Evolutionary conservation across 2,797 vertebrate species (phyloP), one percentile per base, ranked within the genome.

Genomic region (Siniperca obscura): DNA sequence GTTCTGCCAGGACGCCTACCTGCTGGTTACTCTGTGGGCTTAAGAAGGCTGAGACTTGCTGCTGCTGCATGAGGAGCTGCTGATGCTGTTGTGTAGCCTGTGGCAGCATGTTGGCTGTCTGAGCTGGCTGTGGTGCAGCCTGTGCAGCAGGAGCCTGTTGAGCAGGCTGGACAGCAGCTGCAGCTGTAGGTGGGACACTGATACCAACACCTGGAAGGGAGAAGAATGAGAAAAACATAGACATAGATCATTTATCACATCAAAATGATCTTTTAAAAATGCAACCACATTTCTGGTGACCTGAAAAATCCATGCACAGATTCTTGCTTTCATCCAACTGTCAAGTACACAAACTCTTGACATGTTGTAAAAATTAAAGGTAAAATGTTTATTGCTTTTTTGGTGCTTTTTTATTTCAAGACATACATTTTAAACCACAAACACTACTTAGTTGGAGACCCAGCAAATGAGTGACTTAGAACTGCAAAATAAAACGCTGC

Each of bases 31-130:
- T 93, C 64, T 96, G 95, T 53, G 91, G 90, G n/a, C 71, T 90
- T 74, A 96, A 93, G 72, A 96, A 91, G 11, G 91, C 74, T 6
- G 92, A 48, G 9, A 89, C 87, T n/a, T 95, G 97, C 67, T 95
- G 97, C 65, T 95, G 97, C 91, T 98, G 97, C 78, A 97, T 92
- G 89, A 97, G 97, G 61, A 98, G 90, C 78, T 97, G 97, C 85
- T 97, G 97, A 85, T 98, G 97, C 86, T 96, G 97, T 53, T 97
- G 94, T 0, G 97, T 96, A 73, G 96, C 93, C 91, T 97, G 97
- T 3, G 96, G 93, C 77, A 95, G 96, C 25, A 95, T 85, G 76
- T 91, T 95, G 1, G 94, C 86, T 1, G 90, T 61, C 25, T 96
- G 97, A 4, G 94, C 77, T 34, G 95, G 89, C 1, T 92, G 83